A percentile compares a stretch with the other conserved stretches of the same genome.
Conservation (phyloP, 2,113 vertebrate genomes). For the Tretioscincus oriximinensis region DNA sequence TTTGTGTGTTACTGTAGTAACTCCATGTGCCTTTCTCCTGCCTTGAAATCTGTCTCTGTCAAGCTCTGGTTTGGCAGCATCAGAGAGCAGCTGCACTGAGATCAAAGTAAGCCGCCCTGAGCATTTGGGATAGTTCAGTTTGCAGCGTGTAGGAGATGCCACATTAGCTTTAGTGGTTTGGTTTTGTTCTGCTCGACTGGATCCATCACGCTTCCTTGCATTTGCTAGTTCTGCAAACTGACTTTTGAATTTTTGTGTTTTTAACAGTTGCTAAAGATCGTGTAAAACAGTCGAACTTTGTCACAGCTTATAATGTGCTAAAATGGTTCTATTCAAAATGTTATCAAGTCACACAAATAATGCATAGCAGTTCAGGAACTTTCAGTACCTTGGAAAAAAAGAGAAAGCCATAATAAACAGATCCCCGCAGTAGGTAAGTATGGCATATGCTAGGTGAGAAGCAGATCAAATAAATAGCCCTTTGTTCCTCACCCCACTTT, state of each 20-base stretch:
- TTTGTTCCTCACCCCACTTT: not conserved
- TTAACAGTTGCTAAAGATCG: not conserved
- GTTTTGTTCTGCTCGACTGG: not conserved
- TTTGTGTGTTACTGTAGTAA: not conserved
- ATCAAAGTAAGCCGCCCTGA: slow-evolving; percentile 15
- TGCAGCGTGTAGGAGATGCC: slow-evolving; percentile 2
- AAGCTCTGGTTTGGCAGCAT: rapidly evolving
- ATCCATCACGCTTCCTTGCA: not conserved
- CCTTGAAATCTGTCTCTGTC: not conserved
- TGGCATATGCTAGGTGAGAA: not conserved
- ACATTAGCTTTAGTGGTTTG: slow-evolving; percentile 18
- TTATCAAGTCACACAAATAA: not conserved
- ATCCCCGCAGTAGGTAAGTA: not conserved
- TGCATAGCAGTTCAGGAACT: not conserved
- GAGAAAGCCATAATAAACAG: not conserved
- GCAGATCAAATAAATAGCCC: not conserved
- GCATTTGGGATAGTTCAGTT: slow-evolving; percentile 31
- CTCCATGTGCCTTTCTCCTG: not conserved
- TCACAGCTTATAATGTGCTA: no score
- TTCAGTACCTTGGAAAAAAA: not conserved
- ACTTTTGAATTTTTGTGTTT: not conserved
- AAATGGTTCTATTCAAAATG: not conserved
- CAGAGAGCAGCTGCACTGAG: not conserved
- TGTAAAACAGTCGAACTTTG: no score
- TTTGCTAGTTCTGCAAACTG: not conserved